Base-by-base conservation (phyloP, 2,888 invertebrate genomes). In the Eristalis tenax region DNA sequence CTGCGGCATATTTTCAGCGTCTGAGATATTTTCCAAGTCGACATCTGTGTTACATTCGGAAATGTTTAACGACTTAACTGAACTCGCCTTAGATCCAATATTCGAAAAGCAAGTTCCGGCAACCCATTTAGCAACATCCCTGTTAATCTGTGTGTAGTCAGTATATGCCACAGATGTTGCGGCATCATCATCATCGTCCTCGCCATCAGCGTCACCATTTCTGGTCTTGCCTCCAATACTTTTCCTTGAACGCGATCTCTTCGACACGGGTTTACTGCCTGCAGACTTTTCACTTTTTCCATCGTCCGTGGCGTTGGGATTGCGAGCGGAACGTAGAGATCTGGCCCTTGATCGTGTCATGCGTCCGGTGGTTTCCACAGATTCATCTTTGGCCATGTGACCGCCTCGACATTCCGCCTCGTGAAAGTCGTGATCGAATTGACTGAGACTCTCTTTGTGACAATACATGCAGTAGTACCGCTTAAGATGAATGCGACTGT, bases 391-490 rank as follows among this genome's bases (percentile, higher is more conserved):
- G 0, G 81, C 88, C 80, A 83, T 76, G 13, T 76, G 63, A 26
- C 59, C 59, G 1, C 88, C 88, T 11, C 50, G 75, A 26, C 88
- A 88, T 66, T 81, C 84, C 1, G 88, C 88, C 70, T 88, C 84
- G 59, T 88, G 88, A 1, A 88, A 65, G 22, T 81, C 74, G 59
- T 84, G 77, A 11, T 80, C 84, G 2, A 40, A 40, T 8, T 28
- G 15, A 38, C 68, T 83, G 3, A 83, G 28, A 13, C 28, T 77
- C 28, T 78, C 73, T 22, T 77, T 68, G 3, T 83, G 83, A 10
- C 83, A 83, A 15, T 68, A 73, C 1, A 28, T 22, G 38, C 83
- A 83, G n/a, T 77, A 83, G 28, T 63, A 83, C 2, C 78, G 78
- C 18, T 83, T 77, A 28, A 73, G 26, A 70, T 84, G 84, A 10